A percentile compares a stretch with the other conserved stretches of the same genome.
phyloP scores from a whole-genome alignment of 2,113 vertebrate genomes.

The Cettia cetti region DNA sequence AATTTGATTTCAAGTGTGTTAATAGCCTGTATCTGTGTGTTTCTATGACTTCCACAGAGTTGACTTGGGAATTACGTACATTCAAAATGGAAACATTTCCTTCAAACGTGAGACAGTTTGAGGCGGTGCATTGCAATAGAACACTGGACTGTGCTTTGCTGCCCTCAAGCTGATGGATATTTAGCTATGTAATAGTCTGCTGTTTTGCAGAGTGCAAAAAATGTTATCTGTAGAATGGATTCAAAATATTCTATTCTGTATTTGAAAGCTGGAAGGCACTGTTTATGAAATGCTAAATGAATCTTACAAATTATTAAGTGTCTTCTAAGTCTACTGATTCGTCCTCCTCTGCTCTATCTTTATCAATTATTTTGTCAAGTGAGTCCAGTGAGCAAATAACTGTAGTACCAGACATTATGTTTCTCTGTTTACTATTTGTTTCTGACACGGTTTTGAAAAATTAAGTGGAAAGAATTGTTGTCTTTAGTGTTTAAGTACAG shows the following conservation, averaged over 20 bases:
- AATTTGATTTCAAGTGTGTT: neutral
- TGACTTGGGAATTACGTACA: neutral
- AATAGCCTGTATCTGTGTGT: neutral
- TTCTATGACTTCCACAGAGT: neutral
- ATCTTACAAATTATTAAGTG: neutral
- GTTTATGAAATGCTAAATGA: neutral
- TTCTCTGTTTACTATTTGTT: neutral
- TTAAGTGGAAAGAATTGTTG: neutral
- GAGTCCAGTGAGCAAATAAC: neutral
- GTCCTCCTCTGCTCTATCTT: neutral
- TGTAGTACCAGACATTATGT: neutral
- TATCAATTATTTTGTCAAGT: neutral
- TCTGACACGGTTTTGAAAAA: neutral
- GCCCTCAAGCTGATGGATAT: neutral
- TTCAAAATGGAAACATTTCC: neutral
- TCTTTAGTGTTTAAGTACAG: neutral
- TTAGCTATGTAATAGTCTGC: neutral
- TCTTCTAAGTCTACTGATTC: neutral
- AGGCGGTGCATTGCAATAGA: rapidly evolving
- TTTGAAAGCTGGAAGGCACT: neutral
- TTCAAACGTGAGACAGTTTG: neutral
- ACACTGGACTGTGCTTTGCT: neutral
- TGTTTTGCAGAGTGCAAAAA: neutral
- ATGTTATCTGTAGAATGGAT: neutral
- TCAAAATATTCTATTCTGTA: neutral